Evolutionary conservation across 2,888 invertebrate species (phyloP).

Genomic region (Iphiclides podalirius): DNA sequence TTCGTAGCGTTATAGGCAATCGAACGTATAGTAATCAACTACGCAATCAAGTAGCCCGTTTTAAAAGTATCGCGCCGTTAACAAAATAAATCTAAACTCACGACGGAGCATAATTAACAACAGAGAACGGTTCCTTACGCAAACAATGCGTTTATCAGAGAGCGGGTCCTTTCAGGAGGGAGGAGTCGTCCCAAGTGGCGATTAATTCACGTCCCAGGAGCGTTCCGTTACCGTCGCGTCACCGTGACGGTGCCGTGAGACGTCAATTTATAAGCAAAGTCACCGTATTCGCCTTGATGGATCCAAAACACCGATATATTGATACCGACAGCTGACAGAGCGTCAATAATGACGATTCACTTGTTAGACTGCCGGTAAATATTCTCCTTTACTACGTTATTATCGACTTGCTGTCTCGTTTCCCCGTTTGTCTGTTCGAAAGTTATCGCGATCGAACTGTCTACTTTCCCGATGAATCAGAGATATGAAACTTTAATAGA

Average conservation of each 20-base stretch:
- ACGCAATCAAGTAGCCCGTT: slow-evolving; percentile 9
- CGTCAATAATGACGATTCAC: slow-evolving; percentile 8
- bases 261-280: slow-evolving; percentile 51
- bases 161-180: slow-evolving; percentile 39
- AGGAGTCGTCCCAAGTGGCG: slow-evolving; percentile 45
- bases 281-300: slow-evolving; percentile 51
- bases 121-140: slow-evolving; percentile 50
- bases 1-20: too few species aligned
- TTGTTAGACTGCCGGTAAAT: slow-evolving; percentile 1
- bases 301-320: slow-evolving; percentile 58
- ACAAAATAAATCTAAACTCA: slow-evolving; percentile 29
- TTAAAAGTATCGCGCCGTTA: slow-evolving; percentile 10
- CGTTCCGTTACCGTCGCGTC: slow-evolving; percentile 42
- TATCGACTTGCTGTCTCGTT: background rate
- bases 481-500: too few species aligned
- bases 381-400: background rate
- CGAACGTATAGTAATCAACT: too few species aligned
- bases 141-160: slow-evolving; percentile 51
- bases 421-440: background rate
- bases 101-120: slow-evolving; percentile 50
- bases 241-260: slow-evolving; percentile 46
- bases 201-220: slow-evolving; percentile 57
- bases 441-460: too few species aligned
- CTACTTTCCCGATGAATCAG: too few species aligned
- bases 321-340: slow-evolving; percentile 39